Conservation (phyloP, 1,140 invertebrate species). For the Lasioglossum baleicum region DNA sequence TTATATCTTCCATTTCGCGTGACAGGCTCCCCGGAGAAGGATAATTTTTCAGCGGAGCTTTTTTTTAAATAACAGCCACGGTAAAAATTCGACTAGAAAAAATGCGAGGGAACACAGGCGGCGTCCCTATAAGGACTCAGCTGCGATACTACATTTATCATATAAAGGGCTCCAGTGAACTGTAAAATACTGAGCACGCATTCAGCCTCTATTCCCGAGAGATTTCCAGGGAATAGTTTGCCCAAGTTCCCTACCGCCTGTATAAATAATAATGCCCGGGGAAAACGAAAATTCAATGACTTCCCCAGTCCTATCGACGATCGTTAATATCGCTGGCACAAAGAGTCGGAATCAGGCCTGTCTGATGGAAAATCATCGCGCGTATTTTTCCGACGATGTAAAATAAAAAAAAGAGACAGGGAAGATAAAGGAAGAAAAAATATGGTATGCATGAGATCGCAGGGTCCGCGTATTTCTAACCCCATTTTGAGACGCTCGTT, state of each 20-base stretch:
- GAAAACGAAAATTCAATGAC: not conserved
- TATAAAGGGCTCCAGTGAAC: slow-evolving; percentile 5
- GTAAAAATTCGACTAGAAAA: slow-evolving; percentile 4
- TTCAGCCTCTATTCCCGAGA: not conserved
- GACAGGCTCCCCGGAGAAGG: not conserved
- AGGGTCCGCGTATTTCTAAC: slow-evolving; percentile 59
- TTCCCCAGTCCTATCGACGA: no score
- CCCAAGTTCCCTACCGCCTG: not conserved
- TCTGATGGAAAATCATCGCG: slow-evolving; percentile 20
- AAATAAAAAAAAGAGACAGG: not conserved
- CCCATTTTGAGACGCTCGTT: slow-evolving; percentile 59
- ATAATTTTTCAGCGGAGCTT: not conserved
- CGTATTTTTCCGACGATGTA: slow-evolving; percentile 20
- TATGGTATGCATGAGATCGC: slow-evolving; percentile 50
- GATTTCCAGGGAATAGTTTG: not conserved
- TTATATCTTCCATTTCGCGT: not conserved
- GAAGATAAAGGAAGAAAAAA: not conserved
- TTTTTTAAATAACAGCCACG: not conserved
- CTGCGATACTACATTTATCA: slow-evolving; percentile 1
- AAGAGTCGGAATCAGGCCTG: not conserved
- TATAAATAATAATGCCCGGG: not conserved
- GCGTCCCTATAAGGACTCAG: slow-evolving; percentile 1
- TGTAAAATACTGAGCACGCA: slow-evolving; percentile 3
- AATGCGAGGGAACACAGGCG: not conserved
- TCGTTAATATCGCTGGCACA: not conserved